Base-by-base conservation (phyloP, 1,140 invertebrate genomes). In the Plectrocnemia conspersa region DNA sequence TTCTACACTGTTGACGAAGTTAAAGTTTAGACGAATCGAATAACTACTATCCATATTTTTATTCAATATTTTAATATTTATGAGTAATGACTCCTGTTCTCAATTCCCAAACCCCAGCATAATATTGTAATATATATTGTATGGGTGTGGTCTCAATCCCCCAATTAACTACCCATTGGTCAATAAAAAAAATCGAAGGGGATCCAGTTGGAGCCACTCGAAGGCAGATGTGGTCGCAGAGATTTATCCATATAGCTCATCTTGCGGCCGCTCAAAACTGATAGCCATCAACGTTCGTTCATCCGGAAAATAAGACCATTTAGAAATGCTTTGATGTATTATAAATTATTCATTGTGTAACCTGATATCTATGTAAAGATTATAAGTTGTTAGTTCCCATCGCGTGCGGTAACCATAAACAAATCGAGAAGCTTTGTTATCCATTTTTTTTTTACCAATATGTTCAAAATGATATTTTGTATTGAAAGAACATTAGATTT, bases 351-450 rank as follows among this genome's bases (percentile, higher is more conserved):
- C 38, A 35, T 50, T 50, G 47, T 35, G 47, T 24, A 50, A 50
- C 47, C 9, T 24, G 47, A 50, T 50, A 50, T 29, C 47, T 50
- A 50, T 50, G 47, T 50, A 38, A 38, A 50, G 47, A 50, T 50
- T 50, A 21, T 27, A 35, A 7, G 33, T 23, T 5, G 33, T 23
- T 3, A 38, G 47, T 50, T 50, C 47, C 32, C 47, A 50, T 50
- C 33, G 47, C 21, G 44, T 47, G 44, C 16, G 24, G 24, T 47
- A 18, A 13, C 19, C 23, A 10, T 16, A 47, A 47, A 32, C 44
- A 32, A 47, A 47, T 19, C 44, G 15, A 10, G 13, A 10, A 19
- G 10, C 36, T 15, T 40, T 44, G 16, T 44, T 44, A n/a, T n/a
- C n/a, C n/a, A n/a, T n/a, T n/a, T n/a, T n/a, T n/a, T n/a, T n/a